Evolutionary conservation across 2,797 vertebrate species (phyloP).

Genomic region (Gorsachius magnificus): DNA sequence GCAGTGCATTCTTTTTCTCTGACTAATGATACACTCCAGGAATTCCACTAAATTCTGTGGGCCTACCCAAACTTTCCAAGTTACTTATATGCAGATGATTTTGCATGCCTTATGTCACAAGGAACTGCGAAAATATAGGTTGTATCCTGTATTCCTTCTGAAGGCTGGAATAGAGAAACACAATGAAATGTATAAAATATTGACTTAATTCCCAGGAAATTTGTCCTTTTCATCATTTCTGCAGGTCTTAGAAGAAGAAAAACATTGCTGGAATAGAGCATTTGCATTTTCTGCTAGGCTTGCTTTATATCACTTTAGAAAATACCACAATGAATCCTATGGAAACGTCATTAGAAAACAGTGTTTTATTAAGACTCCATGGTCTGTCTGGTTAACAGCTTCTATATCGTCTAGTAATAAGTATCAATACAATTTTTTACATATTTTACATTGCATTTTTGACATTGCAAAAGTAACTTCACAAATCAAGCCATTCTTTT

Average conservation of each 20-base stretch:
- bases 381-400: background rate
- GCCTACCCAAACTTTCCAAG: background rate
- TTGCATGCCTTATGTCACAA: background rate
- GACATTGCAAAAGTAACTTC: constrained; percentile 1
- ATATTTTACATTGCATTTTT: constrained; percentile 11
- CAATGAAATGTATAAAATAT: background rate
- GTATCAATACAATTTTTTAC: background rate
- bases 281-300: constrained; percentile 12
- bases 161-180: background rate
- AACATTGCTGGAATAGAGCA: background rate
- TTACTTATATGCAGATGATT: background rate
- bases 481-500: constrained; percentile 36
- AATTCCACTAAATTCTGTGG: background rate
- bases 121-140: background rate
- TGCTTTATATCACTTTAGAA: constrained; percentile 9
- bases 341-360: constrained; percentile 28
- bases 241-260: background rate
- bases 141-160: background rate
- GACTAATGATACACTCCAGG: background rate
- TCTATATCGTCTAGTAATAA: background rate
- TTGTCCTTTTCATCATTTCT: background rate
- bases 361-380: background rate
- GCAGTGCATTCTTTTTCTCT: background rate
- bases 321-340: background rate
- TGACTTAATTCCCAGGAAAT: constrained; percentile 17